Evolutionary conservation across 2,797 vertebrate genomes (phyloP).

Genomic region (Rhinophrynus dorsalis): DNA sequence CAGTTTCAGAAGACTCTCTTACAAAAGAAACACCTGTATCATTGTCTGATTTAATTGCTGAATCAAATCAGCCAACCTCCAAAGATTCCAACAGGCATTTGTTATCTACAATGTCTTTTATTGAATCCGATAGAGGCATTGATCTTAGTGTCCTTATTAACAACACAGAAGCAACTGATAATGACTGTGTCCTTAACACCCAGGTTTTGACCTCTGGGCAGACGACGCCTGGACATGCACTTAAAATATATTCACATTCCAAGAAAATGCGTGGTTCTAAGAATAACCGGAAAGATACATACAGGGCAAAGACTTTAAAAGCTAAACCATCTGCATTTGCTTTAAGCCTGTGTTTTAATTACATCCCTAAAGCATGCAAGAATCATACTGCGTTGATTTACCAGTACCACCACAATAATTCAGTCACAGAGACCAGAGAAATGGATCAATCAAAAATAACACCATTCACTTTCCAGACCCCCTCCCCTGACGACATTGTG

Average conservation of each 20-base stretch:
- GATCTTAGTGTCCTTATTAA: constrained; percentile 82
- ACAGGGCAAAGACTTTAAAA: constrained; percentile 64
- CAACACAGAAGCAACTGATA: constrained; percentile 51
- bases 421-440: constrained; percentile 64
- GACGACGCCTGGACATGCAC: constrained; percentile 51
- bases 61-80: constrained; percentile 56
- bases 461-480: constrained; percentile 87
- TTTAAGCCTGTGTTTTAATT: constrained; percentile 77
- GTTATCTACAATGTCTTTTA: constrained; percentile 55
- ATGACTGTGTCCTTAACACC: constrained; percentile 47
- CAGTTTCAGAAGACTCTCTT: constrained; percentile 65
- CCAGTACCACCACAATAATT: not conserved
- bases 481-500: constrained; percentile 94
- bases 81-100: constrained; percentile 28
- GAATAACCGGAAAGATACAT: constrained; percentile 56
- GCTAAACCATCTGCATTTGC: constrained; percentile 91
- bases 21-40: constrained; percentile 60
- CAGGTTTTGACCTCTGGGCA: constrained; percentile 59
- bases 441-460: constrained; percentile 72
- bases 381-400: constrained; percentile 9
- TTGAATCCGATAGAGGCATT: constrained; percentile 64
- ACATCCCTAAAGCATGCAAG: constrained; percentile 64
- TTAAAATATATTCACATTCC: constrained; percentile 54
- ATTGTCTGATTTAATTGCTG: constrained; percentile 70
- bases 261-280: constrained; percentile 53